Conservation (phyloP, 35 echinoderm and acorn worm species). For the Heliocidaris tuberculata region DNA sequence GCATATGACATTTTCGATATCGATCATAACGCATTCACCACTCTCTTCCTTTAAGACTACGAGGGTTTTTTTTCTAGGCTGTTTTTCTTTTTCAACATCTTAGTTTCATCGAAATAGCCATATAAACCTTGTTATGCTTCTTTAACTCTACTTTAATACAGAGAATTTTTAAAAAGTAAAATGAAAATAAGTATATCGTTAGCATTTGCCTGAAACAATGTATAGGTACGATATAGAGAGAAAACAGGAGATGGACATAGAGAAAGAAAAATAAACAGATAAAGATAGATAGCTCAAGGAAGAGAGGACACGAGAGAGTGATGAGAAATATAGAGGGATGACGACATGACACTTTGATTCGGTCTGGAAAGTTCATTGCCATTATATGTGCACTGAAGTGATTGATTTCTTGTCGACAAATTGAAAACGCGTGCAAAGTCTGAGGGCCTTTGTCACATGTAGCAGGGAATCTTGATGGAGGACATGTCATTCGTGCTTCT, state of each 20-base stretch:
- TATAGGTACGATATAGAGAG: neutral
- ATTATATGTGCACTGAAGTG: neutral
- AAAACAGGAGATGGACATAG: neutral
- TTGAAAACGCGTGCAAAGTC: neutral
- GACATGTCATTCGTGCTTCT: neutral
- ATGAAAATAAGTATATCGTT: no score
- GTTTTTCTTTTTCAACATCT: no score
- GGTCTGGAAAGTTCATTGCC: neutral
- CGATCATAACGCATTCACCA: no score
- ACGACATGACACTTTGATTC: neutral
- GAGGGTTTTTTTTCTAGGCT: no score
- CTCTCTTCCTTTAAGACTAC: no score
- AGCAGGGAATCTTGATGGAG: neutral
- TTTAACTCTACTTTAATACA: no score
- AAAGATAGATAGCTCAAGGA: neutral
- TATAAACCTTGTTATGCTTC: no score
- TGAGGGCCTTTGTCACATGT: neutral
- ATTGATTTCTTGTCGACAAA: constrained; percentile 18
- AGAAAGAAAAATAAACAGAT: neutral
- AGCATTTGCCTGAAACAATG: no score
- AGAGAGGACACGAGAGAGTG: neutral
- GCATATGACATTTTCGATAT: no score
- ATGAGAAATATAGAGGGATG: neutral
- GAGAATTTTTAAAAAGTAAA: no score
- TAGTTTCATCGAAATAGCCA: no score